Evolutionary conservation across 2,888 invertebrate species (phyloP).

Genomic region (Scrobipalpa costella): DNA sequence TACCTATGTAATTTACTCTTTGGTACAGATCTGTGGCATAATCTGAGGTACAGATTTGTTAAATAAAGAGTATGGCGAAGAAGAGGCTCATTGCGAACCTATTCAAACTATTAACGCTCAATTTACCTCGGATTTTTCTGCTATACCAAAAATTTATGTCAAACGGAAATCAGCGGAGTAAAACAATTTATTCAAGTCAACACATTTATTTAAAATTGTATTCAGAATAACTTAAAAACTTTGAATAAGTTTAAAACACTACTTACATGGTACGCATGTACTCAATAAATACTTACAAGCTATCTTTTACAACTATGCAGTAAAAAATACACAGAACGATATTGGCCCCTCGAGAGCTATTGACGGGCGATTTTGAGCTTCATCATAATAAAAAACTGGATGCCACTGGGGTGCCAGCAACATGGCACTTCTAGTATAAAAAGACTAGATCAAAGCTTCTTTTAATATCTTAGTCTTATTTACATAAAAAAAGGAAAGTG

Average conservation of each 20-base stretch:
- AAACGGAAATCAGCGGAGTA: too few relatives aligned
- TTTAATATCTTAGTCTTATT: conserved; percentile 64
- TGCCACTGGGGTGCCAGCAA: conserved; percentile 54
- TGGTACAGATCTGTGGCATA: too few relatives aligned
- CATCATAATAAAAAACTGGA: conserved; percentile 57
- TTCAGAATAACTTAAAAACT: conserved; percentile 78
- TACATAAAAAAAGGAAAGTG: conserved; percentile 37
- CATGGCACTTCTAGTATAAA: conserved; percentile 71
- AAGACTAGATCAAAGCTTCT: conserved; percentile 81
- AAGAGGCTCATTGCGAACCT: too few relatives aligned
- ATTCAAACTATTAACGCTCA: too few relatives aligned
- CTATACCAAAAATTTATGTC: too few relatives aligned
- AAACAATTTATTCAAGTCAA: conserved; percentile 50
- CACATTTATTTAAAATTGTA: conserved; percentile 73
- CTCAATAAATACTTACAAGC: conserved; percentile 77
- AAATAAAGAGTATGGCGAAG: too few relatives aligned
- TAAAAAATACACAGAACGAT: conserved; percentile 44
- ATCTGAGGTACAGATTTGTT: too few relatives aligned
- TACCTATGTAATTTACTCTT: too few relatives aligned
- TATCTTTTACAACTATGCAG: conserved; percentile 47
- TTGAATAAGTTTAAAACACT: conserved; percentile 73
- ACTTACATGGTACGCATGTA: conserved; percentile 61
- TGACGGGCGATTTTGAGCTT: conserved; percentile 55
- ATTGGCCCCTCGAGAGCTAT: conserved; percentile 67
- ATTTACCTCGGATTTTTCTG: too few relatives aligned